A percentile compares a stretch with the other conserved stretches of the same genome.
Conservation (phyloP, 1,140 invertebrate genomes). For the Bombus terrestris region DNA sequence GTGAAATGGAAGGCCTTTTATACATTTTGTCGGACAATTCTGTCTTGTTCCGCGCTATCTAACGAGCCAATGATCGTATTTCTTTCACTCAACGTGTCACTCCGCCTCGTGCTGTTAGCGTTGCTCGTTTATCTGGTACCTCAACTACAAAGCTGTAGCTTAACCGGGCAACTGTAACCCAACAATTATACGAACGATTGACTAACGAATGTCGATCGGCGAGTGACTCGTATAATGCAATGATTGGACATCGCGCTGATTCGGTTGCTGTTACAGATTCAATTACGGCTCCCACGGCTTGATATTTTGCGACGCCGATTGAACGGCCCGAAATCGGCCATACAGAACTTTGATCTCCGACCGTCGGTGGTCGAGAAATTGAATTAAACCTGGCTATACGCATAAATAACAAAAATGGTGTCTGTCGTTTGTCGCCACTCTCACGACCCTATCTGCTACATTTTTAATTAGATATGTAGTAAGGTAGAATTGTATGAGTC, state of each 20-base stretch:
- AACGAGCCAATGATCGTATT: slow-evolving; percentile 6
- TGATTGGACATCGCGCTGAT: slow-evolving; percentile 64
- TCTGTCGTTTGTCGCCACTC: background rate
- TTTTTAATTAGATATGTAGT: slow-evolving; percentile 11
- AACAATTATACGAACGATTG: slow-evolving; percentile 68
- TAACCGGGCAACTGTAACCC: slow-evolving; percentile 49
- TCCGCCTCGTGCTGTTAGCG: background rate
- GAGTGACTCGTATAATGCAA: slow-evolving; percentile 66
- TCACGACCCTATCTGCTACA: background rate
- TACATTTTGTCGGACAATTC: background rate
- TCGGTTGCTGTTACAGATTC: slow-evolving; percentile 67
- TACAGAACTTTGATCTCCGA: slow-evolving; percentile 56
- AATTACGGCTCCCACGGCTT: slow-evolving; percentile 58
- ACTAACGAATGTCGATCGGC: slow-evolving; percentile 65
- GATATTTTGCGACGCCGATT: slow-evolving; percentile 54
- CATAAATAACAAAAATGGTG: slow-evolving; percentile 61
- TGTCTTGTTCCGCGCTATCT: background rate
- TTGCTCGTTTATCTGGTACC: slow-evolving; percentile 41
- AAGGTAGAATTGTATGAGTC: background rate
- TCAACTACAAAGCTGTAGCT: slow-evolving; percentile 62
- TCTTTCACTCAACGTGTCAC: slow-evolving; percentile 23
- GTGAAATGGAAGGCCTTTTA: background rate
- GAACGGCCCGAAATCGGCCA: slow-evolving; percentile 51
- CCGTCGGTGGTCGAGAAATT: slow-evolving; percentile 38
- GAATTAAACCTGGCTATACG: slow-evolving; percentile 55